phyloP scores from a whole-genome alignment of 2,888 invertebrate genomes.

The Drosophila sordidula region DNA sequence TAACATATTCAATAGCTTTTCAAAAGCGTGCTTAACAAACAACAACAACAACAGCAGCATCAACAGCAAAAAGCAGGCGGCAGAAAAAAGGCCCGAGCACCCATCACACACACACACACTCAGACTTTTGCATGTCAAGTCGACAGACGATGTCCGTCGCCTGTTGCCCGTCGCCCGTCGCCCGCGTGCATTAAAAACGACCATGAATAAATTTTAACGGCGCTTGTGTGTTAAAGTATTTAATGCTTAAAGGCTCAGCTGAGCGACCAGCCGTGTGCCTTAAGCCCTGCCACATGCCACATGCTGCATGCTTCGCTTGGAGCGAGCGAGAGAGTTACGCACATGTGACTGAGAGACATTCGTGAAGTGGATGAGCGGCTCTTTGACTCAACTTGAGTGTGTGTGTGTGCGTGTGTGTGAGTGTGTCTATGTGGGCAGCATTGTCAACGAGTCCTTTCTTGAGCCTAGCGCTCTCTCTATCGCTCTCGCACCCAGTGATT shows the following conservation, averaged over 20 bases:
- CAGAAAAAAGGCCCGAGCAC: constrained; percentile 55
- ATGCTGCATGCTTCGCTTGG: constrained; percentile 35
- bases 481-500: constrained; percentile 64
- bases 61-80: constrained; percentile 38
- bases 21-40: constrained; percentile 73
- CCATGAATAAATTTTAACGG: constrained; percentile 78
- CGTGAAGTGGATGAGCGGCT: constrained; percentile 42
- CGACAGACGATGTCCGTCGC: constrained; percentile 43
- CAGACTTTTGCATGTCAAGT: constrained; percentile 74
- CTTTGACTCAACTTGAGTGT: constrained; percentile 26
- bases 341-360: constrained; percentile 50
- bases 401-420: constrained; percentile 1
- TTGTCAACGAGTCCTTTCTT: constrained; percentile 59
- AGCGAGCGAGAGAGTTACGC: constrained; percentile 25
- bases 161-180: constrained; percentile 45
- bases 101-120: constrained; percentile 34
- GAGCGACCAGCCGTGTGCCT: constrained; percentile 74
- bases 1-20: constrained; percentile 76
- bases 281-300: constrained; percentile 74
- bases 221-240: constrained; percentile 80
- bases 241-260: constrained; percentile 78
- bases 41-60: constrained; percentile 41
- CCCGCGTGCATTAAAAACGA: constrained; percentile 71
- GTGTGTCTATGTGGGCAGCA: constrained; percentile 28
- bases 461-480: constrained; percentile 10